Evolutionary conservation across 1,140 invertebrate genomes (phyloP).

Genomic region (Sipha flava): DNA sequence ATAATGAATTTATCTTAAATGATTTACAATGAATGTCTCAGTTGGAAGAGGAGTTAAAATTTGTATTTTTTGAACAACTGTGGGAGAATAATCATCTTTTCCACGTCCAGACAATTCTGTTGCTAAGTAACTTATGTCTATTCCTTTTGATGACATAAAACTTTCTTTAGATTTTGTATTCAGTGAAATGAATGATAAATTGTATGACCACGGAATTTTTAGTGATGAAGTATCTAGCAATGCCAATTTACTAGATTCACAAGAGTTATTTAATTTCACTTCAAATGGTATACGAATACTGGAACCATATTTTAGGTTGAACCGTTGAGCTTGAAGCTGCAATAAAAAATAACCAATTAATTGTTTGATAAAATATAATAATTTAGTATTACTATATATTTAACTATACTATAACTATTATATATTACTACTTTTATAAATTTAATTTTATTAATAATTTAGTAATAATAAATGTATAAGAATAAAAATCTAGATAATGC

Average conservation of each 20-base stretch:
- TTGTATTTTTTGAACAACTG: constrained; percentile 28
- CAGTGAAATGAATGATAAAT: not conserved
- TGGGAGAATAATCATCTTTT: constrained; percentile 22
- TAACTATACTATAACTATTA: too few relatives aligned
- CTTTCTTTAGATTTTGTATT: constrained; percentile 4
- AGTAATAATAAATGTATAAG: too few relatives aligned
- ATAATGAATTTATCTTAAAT: not conserved
- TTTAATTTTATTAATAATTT: too few relatives aligned
- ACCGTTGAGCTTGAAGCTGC: not conserved
- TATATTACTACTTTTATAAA: too few relatives aligned
- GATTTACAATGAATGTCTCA: constrained; percentile 41
- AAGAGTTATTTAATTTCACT: not conserved
- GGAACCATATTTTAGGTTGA: not conserved
- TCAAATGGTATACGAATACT: constrained; percentile 18
- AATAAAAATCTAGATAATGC: too few relatives aligned
- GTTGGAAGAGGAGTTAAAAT: not conserved
- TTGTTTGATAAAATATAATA: not conserved
- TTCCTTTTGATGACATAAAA: not conserved
- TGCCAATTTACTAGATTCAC: not conserved
- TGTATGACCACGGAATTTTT: constrained; percentile 9
- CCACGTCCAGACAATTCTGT: constrained; percentile 14
- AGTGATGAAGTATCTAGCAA: not conserved
- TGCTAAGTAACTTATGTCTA: not conserved
- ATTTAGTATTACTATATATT: too few relatives aligned
- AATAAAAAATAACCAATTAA: not conserved